Evolutionary conservation across 2,113 vertebrate species (phyloP).

Genomic region (Ornithorhynchus anatinus): DNA sequence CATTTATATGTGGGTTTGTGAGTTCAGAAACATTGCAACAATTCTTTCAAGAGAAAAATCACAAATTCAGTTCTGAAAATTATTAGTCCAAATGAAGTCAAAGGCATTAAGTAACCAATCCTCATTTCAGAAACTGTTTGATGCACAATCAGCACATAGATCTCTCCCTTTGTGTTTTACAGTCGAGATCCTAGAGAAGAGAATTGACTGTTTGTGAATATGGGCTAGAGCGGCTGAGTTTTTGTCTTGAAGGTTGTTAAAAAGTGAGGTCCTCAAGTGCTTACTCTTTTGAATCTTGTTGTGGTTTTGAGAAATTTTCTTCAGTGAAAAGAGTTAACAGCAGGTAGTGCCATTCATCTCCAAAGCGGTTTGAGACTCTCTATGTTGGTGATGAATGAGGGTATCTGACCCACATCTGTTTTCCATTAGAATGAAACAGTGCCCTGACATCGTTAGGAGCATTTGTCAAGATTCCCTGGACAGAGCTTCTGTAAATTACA

Average conservation of each 20-base stretch:
- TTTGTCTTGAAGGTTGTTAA: not conserved
- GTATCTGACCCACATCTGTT: slow-evolving; percentile 89
- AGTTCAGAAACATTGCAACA: not conserved
- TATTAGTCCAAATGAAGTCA: slow-evolving; percentile 3
- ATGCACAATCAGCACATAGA: not conserved
- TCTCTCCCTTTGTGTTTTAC: not conserved
- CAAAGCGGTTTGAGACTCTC: slow-evolving; percentile 63
- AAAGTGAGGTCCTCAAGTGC: not conserved
- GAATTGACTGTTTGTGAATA: slow-evolving; percentile 18
- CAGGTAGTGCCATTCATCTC: slow-evolving; percentile 78
- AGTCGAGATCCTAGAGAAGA: not conserved
- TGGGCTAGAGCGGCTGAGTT: not conserved
- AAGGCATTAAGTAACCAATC: not conserved
- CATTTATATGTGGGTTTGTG: not conserved
- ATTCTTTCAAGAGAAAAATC: not conserved
- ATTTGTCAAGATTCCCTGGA: slow-evolving; percentile 87
- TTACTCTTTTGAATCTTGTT: slow-evolving; percentile 5
- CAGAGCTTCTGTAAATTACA: slow-evolving; percentile 89
- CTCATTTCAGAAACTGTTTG: not conserved
- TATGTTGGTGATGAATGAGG: slow-evolving; percentile 78
- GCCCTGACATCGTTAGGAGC: slow-evolving; percentile 83
- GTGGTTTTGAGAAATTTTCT: slow-evolving; percentile 36
- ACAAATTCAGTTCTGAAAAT: not conserved
- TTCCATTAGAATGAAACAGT: slow-evolving; percentile 89
- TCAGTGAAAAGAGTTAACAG: slow-evolving; percentile 64